Base-by-base conservation (phyloP, 2,797 vertebrate genomes). In the Poecilia picta region DNA sequence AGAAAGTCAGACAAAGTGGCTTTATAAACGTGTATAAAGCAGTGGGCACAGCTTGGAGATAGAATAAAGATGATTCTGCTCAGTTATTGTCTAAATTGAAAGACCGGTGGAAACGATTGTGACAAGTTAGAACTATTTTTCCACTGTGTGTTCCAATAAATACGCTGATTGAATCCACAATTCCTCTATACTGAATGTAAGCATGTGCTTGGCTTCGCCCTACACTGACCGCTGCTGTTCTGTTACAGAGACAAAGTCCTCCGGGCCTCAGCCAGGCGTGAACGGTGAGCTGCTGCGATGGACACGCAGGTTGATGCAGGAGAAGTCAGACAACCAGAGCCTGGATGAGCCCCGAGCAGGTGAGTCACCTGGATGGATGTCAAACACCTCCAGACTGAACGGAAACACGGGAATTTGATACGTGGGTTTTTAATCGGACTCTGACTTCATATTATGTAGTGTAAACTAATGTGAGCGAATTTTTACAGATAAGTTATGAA, bases 281-380 rank as follows among this genome's bases (percentile, higher is more conserved):
- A 88, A 81, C 33, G 84, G 53, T 3, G 81, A 62, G 55, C 75
- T 64, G 43, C 86, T 84, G 81, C 91, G 78, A 85, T 90, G 92
- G 90, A 93, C 90, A 33, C 96, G 95, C 77, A 93, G 89, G 78
- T 90, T 96, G 91, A 87, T 96, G 92, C 91, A 95, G 87, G 93
- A 95, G 78, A 89, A 85, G 73, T 77, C 89, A 18, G 94, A 94
- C 82, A 96, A 96, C 93, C 92, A 94, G 84, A 96, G 90, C 66
- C 59, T 87, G 80, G 91, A 91, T 80, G 87, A 92, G 79, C 95
- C 92, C 11, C 88, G 94, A 89, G 94, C 95, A 92, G 96, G 96
- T 96, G 88, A 93, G 93, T 85, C 89, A 73, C 73, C 77, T 80
- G 64, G 66, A 72, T 33, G 33, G 70, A 87, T 73, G 72, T 45